Base-by-base conservation (phyloP, 2,113 vertebrate species). In the Hystrix cristata region DNA sequence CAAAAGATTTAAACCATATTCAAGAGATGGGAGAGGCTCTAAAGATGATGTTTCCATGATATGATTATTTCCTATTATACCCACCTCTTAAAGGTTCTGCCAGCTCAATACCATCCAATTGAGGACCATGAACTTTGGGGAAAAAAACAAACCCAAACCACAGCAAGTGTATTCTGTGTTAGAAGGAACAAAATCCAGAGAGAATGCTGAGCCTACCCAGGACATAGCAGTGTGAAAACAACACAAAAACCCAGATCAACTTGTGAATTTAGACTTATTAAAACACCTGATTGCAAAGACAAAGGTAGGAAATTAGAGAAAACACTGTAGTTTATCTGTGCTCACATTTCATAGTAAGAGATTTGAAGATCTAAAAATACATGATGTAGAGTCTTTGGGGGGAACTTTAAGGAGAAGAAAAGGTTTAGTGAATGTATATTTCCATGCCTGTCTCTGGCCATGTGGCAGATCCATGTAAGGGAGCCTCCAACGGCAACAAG, bases 401-500 rank as follows among this genome's bases (percentile, higher is more conserved):
- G 34, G 5, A 48, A 79, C 29, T 31, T 67, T 19, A 34, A 85
- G 31, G 59, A 94, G 9, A 29, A 5, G 12, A 88, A 89, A 13
- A 13, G 8, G 4, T 14, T 23, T 19, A n/a, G 25, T 4, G 13
- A 34, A 65, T 65, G 72, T 82, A 62, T 3, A 19, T 3, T 76
- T 48, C 3, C 1, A 11, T 38, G 1, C 19, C 18, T 3, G 5
- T 48, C 43, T 51, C 19, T n/a, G 12, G 15, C 10, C 19, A 2
- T 31, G 13, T 51, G 79, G 62, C 19, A 48, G 31, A 60, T 12
- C 48, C 60, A 29, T 1, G 4, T 18, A 46, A 65, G 78, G 38
- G 27, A n/a, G 6, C 21, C 46, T 43, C 43, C n/a, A n/a, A 0
- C 29, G 12, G 29, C 60, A 48, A 12, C 18, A 29, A 7, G 10